phyloP scores from a whole-genome alignment of 2,797 vertebrate species.

The Clarias pachynema region DNA sequence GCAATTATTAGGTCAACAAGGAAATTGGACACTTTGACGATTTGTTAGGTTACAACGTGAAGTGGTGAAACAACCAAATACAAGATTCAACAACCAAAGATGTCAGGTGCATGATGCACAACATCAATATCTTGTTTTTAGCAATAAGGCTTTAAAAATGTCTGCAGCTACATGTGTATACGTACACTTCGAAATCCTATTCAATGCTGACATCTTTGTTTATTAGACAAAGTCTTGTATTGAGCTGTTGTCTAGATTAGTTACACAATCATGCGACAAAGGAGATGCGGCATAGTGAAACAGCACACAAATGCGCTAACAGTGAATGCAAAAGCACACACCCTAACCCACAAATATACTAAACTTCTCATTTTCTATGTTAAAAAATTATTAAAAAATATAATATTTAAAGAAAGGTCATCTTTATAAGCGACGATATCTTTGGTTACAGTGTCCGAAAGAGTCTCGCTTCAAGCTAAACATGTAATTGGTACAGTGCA shows the following conservation, averaged over 20 bases:
- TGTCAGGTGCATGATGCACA: background rate
- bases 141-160: background rate
- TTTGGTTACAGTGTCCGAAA: background rate
- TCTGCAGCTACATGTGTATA: background rate
- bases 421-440: too few relatives aligned
- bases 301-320: conserved; percentile 61
- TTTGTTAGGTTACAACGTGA: background rate
- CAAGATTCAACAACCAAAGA: conserved; percentile 43
- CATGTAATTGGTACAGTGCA: too few relatives aligned
- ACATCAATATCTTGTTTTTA: background rate
- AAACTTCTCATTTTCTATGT: background rate
- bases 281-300: conserved; percentile 19
- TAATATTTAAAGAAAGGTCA: background rate
- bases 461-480: too few relatives aligned
- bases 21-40: background rate
- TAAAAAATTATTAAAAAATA: background rate
- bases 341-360: background rate
- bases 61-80: conserved; percentile 30
- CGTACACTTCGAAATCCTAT: background rate
- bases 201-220: conserved; percentile 62
- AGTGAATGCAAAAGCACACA: conserved; percentile 21
- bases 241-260: conserved; percentile 41
- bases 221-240: conserved; percentile 45
- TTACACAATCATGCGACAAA: conserved; percentile 43
- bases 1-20: background rate